Base-by-base conservation (phyloP, 1,140 invertebrate species). In the Drosophila elegans region DNA sequence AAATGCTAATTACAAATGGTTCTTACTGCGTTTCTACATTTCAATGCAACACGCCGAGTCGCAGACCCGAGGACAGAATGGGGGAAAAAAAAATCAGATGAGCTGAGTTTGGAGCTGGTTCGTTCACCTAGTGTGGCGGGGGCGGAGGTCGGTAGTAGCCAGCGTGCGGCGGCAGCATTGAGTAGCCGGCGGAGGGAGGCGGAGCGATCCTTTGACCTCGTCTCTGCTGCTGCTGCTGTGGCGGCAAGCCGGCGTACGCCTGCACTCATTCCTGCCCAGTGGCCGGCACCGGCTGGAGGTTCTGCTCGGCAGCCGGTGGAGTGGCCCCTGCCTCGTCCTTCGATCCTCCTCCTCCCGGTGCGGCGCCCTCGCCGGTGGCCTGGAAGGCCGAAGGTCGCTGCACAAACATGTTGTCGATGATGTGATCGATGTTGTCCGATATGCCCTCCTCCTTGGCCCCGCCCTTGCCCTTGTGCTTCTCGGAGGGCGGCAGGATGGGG, bases 321-420 rank as follows among this genome's bases (percentile, higher is more conserved):
- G 62, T 74, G 9, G 68, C 13, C 4, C 66, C n/a, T n/a, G n/a
- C 67, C 4, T 80, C 76, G 3, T 78, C 76, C 34, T 42, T 62
- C 0, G 59, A 7, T 44, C 42, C 60, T 11, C 25, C 48, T 25
- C 60, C 49, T 21, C 16, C 16, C 16, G 68, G 52, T 5, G 32
- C 42, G 6, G 42, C 53, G 3, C 54, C 38, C 12, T 64, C 62
- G 0, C 53, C 60, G n/a, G 74, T 55, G 5, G 91, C 78, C 64
- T 91, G 92, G 53, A 90, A 89, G 29, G 93, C 91, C 29, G 60
- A 63, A 0, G 93, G 93, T 77, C 94, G 93, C 9, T 94, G 94
- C 3, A 94, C 94, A 67, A 94, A 94, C 94, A 94, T 94, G 60
- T 94, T 94, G 60, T 94, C 94, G 2, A 94, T 94, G 41, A 94